Evolutionary conservation across 2,113 vertebrate species (phyloP).

Genomic region (Lasiurus cinereus): DNA sequence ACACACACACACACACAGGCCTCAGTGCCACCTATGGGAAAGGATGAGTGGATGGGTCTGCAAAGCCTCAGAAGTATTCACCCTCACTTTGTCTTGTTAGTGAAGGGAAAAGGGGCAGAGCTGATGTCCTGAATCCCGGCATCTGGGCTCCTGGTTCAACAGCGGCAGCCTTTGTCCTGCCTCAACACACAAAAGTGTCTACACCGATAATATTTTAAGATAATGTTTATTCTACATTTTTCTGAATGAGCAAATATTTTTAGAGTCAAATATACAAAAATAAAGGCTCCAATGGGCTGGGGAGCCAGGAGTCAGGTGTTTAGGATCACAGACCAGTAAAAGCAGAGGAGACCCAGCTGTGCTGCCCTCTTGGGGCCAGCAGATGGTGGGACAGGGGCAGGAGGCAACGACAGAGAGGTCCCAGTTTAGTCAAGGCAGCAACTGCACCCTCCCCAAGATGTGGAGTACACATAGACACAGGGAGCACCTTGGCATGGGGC

Average conservation of each 20-base stretch:
- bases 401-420: not conserved
- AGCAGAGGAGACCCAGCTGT: conserved; percentile 5
- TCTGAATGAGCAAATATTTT: not conserved
- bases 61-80: not conserved
- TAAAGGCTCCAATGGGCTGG: not conserved
- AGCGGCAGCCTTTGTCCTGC: not conserved
- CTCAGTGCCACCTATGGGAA: not conserved
- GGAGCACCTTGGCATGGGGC: not conserved
- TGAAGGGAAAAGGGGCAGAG: not conserved
- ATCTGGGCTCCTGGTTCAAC: not conserved
- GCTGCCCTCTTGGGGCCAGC: conserved; percentile 67
- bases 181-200: not conserved
- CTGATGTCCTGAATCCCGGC: not conserved
- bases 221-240: not conserved
- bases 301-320: not conserved
- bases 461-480: not conserved
- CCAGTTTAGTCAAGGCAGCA: not conserved
- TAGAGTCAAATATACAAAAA: conserved; percentile 24
- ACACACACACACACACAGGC: not conserved
- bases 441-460: not conserved
- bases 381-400: conserved; percentile 45
- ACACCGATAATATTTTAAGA: not conserved
- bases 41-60: not conserved
- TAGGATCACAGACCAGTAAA: not conserved
- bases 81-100: not conserved